Evolutionary conservation across 1,140 invertebrate genomes (phyloP), one percentile per base, ranked within the genome.

Genomic region (Ptiloglossa arizonensis): DNA sequence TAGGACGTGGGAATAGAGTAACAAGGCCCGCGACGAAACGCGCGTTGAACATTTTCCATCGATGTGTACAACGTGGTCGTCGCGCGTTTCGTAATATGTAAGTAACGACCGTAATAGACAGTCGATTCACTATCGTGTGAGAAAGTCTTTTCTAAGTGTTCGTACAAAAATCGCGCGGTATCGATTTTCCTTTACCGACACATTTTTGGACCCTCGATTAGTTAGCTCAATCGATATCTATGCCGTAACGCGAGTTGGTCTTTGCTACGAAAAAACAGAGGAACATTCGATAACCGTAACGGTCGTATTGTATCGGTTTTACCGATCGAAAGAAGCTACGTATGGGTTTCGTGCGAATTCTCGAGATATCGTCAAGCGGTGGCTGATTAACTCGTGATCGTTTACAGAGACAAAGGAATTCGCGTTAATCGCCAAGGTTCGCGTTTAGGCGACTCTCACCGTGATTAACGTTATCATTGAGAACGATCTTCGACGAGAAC

Each of bases 291-390:
- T 19, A 32, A 57, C 17, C 29, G 54, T 29, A 57, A 57, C 54
- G 29, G 38, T 59, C 57, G 32, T 2, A 41, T 62, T 62, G 24
- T 35, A 62, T 22, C 22, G 59, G 59, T 13, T 41, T 62, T 62
- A n/a, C 32, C 8, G 35, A 35, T n/a, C 59, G 13, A 22, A n/a
- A 22, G 0, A 15, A 41, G 59, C 35, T 24, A 8, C 32, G 29
- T 5, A n/a, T 13, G 24, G n/a, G 19, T 62, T 41, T 62, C 59
- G 22, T 1, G 22, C 32, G 19, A 32, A 59, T 32, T 22, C 19
- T 13, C n/a, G 52, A 15, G 52, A 24, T 54, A 54, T 54, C 13
- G 24, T 54, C 52, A 27, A 57, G 54, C 59, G 59, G 2, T 17
- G 32, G n/a, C 35, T 41, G 59, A 41, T 41, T 24, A 41, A 24